Evolutionary conservation across 2,888 invertebrate species (phyloP).

Genomic region (Amphipyra berbera): DNA sequence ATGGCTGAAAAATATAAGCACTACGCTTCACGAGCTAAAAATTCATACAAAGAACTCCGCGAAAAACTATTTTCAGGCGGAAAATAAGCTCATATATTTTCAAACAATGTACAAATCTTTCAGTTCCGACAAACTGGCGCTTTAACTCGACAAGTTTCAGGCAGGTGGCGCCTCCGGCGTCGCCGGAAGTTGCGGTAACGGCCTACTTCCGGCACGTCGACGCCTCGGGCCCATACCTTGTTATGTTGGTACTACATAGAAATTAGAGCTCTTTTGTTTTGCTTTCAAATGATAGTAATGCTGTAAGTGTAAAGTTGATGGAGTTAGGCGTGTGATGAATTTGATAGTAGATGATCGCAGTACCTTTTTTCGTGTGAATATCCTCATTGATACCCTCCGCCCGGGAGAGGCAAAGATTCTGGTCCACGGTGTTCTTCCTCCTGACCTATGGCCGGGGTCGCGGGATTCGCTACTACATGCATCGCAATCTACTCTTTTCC

Average conservation of each 20-base stretch:
- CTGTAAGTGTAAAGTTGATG: constrained; percentile 13
- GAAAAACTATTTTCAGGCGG: constrained; percentile 31
- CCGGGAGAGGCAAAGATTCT: no score
- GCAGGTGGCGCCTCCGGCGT: constrained; percentile 71
- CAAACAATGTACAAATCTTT: constrained; percentile 62
- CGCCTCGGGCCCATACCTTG: constrained; percentile 63
- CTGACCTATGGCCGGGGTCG: no score
- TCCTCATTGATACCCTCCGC: no score
- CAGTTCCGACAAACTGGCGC: constrained; percentile 49
- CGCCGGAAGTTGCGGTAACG: constrained; percentile 75
- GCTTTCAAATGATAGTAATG: constrained; percentile 54
- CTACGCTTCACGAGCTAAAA: constrained; percentile 10
- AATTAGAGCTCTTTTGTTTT: constrained; percentile 60
- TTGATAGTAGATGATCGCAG: not conserved
- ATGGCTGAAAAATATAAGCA: constrained; percentile 21
- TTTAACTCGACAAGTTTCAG: constrained; percentile 70
- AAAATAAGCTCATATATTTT: constrained; percentile 52
- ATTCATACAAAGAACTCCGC: constrained; percentile 14
- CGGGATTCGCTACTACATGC: no score
- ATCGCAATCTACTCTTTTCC: no score
- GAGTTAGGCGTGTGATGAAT: constrained; percentile 1
- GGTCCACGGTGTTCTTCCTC: no score
- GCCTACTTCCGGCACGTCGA: constrained; percentile 77
- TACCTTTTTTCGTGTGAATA: no score
- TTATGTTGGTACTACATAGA: constrained; percentile 55